Evolutionary conservation across 2,888 invertebrate species (phyloP).

Genomic region (Aricia artaxerxes): DNA sequence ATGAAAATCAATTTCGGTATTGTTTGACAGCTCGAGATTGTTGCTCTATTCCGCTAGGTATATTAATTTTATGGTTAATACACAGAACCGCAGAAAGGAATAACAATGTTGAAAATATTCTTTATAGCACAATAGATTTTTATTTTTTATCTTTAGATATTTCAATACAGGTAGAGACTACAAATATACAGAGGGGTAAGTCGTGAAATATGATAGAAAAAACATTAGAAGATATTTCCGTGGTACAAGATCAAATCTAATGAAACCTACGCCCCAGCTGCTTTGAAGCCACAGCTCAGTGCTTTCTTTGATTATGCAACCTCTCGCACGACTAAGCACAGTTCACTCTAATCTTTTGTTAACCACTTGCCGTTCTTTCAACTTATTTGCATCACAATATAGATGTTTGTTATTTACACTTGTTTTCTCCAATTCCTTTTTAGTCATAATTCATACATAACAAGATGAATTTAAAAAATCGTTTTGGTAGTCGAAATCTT

Average conservation of each 20-base stretch:
- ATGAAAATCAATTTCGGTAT: no score
- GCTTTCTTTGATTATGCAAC: conserved; percentile 55
- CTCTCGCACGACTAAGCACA: conserved; percentile 46
- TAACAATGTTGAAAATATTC: no score
- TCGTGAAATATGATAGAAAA: not conserved
- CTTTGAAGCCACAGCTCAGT: conserved; percentile 42
- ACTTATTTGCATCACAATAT: conserved; percentile 44
- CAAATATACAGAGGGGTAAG: no score
- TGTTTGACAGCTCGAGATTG: no score
- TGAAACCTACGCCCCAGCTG: conserved; percentile 20
- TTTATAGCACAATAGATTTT: not conserved
- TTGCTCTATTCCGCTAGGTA: no score
- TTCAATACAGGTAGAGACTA: not conserved
- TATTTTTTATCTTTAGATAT: not conserved
- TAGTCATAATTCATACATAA: no score
- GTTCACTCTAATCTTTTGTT: conserved; percentile 47
- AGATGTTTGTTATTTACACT: conserved; percentile 44
- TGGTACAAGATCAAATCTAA: conserved; percentile 18
- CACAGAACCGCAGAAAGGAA: no score
- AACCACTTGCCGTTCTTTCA: conserved; percentile 43
- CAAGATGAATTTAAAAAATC: no score
- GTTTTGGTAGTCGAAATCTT: no score
- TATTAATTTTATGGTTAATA: no score
- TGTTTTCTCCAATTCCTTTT: not conserved
- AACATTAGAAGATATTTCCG: not conserved